Percentiles rank a stretch among this genome's conserved stretches.
These are phyloP conservation scores for Porites lutea DNA, from an alignment of 64 coral and sea anemone genomes.

Conservation along the genomic window DNA sequence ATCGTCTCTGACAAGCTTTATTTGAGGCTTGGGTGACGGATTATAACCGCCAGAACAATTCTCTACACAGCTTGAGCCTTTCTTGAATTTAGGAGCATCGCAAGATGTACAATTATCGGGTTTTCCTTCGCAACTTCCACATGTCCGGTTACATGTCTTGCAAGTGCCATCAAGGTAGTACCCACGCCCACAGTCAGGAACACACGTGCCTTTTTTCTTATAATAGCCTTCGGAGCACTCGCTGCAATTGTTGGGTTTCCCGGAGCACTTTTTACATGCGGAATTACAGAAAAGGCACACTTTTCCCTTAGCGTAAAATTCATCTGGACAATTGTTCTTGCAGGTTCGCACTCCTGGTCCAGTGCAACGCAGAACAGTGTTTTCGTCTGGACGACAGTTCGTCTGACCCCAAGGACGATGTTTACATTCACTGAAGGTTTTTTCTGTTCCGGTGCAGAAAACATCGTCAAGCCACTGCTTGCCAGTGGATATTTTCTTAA, in stretches of 20 bases:
- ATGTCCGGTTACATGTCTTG: constrained; percentile 2
- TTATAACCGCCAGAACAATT: constrained; percentile 28
- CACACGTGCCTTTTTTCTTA: constrained; percentile 51
- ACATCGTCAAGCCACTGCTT: constrained; percentile 74
- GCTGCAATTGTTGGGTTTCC: constrained; percentile 11
- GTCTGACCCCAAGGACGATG: constrained; percentile 51
- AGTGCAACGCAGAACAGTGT: constrained; percentile 47
- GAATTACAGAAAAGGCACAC: constrained; percentile 52
- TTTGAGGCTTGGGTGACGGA: constrained; percentile 14
- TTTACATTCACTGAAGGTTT: constrained; percentile 25
- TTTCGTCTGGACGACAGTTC: constrained; percentile 66
- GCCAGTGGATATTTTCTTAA: constrained; percentile 20
- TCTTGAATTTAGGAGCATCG: not conserved
- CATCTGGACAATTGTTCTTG: constrained; percentile 43
- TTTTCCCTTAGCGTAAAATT: constrained; percentile 22
- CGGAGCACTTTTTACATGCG: constrained; percentile 44
- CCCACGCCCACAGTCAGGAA: constrained; percentile 50
- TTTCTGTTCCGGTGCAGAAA: constrained; percentile 44
- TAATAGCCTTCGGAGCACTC: constrained; percentile 51
- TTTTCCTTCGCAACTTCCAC: constrained; percentile 56
- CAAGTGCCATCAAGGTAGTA: constrained; percentile 61
- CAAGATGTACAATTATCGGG: constrained; percentile 51
- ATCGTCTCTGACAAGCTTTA: constrained; percentile 24
- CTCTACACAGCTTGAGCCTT: not conserved
- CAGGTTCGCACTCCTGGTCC: constrained; percentile 61